Conservation (phyloP, 2,113 vertebrate genomes). For the Etia nguti region DNA sequence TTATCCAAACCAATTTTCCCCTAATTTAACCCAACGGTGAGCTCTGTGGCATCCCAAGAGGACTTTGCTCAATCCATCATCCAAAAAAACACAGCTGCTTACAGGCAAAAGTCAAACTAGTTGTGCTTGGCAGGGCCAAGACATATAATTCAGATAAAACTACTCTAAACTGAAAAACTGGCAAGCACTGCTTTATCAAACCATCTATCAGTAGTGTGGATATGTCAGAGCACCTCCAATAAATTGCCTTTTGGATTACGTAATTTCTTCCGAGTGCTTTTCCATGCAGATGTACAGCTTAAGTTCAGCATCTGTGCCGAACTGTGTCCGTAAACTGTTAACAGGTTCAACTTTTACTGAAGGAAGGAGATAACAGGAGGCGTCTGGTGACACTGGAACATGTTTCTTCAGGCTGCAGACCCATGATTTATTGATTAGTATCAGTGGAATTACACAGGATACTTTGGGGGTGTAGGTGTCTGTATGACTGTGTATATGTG, state of each 20-base stretch:
- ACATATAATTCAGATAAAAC: not conserved
- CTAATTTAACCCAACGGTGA: not conserved
- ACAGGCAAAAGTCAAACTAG: not conserved
- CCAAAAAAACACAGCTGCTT: not conserved
- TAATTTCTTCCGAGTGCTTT: slow-evolving; percentile 25
- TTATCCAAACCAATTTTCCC: slow-evolving; percentile 17
- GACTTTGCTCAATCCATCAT: slow-evolving; percentile 18
- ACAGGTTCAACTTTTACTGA: not conserved
- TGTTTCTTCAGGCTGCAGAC: not conserved
- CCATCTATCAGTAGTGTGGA: not conserved
- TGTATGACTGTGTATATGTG: not conserved
- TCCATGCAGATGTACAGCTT: slow-evolving; percentile 5
- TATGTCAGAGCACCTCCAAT: not conserved
- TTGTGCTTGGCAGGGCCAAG: not conserved
- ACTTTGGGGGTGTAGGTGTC: not conserved
- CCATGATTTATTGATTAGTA: not conserved
- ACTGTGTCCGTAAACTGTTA: not conserved
- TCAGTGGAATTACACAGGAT: not conserved
- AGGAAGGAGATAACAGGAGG: not conserved
- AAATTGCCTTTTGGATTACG: slow-evolving; percentile 21
- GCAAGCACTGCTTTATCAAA: not conserved
- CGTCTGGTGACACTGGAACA: not conserved
- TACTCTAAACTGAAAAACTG: not conserved
- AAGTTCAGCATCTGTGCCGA: not conserved
- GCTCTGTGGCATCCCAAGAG: not conserved